Evolutionary conservation across 2,113 vertebrate species (phyloP).

Genomic region (Neodon shergylaensis): DNA sequence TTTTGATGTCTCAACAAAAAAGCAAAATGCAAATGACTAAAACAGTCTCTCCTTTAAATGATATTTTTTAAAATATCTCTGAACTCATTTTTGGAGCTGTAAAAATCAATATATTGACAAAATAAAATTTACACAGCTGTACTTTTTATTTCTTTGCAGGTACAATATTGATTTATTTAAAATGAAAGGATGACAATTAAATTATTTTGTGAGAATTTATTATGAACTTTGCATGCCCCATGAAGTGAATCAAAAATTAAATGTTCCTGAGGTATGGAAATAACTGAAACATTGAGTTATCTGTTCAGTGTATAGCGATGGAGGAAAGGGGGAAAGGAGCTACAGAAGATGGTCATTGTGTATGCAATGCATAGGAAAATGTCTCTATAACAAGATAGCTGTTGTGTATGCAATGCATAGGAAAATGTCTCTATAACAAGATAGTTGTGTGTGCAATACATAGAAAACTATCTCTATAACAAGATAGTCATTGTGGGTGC

Average conservation of each 20-base stretch:
- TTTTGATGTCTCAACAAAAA: neutral
- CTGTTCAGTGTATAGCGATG: neutral
- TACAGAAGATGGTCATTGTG: neutral
- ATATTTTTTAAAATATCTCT: neutral
- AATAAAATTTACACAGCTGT: neutral
- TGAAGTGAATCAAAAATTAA: neutral
- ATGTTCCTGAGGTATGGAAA: neutral
- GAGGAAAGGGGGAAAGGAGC: neutral
- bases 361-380: neutral
- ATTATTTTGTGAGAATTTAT: neutral
- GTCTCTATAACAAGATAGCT: neutral
- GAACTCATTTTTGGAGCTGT: neutral
- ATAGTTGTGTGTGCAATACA: neutral
- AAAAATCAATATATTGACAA: conserved; percentile 4
- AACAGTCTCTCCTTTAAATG: neutral
- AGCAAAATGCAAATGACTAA: conserved; percentile 1
- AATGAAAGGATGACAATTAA: neutral
- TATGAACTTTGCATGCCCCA: neutral
- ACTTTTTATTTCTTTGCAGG: neutral
- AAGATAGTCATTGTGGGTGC: neutral
- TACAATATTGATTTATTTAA: neutral
- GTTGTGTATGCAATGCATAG: neutral
- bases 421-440: neutral
- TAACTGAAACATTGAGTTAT: neutral
- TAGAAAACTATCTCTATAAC: neutral